A percentile compares a stretch with the other conserved stretches of the same genome.
Evolutionary conservation across 2,797 vertebrate species (phyloP).

Genomic region (Poecilia wingei): DNA sequence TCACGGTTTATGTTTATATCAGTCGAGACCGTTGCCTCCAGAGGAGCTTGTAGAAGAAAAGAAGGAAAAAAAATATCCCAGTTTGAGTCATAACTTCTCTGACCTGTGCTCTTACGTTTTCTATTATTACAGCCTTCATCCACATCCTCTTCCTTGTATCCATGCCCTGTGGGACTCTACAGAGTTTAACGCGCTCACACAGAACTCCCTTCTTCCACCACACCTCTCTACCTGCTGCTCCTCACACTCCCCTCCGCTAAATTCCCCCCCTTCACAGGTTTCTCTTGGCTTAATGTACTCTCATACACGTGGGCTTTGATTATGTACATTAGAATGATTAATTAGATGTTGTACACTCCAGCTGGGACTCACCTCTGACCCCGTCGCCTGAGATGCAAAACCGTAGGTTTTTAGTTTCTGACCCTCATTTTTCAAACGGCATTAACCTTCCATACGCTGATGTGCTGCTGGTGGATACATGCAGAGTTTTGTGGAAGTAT

Average conservation of each 20-base stretch:
- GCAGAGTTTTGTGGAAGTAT: background rate
- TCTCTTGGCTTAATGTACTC: constrained; percentile 44
- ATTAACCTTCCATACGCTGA: constrained; percentile 24
- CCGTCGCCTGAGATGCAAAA: constrained; percentile 19
- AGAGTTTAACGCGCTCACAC: constrained; percentile 53
- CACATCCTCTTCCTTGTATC: constrained; percentile 47
- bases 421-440: constrained; percentile 22
- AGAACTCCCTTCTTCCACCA: constrained; percentile 50
- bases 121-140: constrained; percentile 55
- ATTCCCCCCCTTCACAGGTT: constrained; percentile 45
- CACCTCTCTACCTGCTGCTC: constrained; percentile 48
- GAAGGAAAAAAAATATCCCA: constrained; percentile 36
- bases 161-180: constrained; percentile 51
- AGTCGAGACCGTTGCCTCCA: constrained; percentile 39
- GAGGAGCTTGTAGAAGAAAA: constrained; percentile 25
- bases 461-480: background rate
- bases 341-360: constrained; percentile 59
- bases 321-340: constrained; percentile 57
- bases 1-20: constrained; percentile 51
- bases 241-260: constrained; percentile 7
- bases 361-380: constrained; percentile 33
- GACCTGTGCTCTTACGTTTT: constrained; percentile 52
- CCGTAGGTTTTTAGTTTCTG: constrained; percentile 28
- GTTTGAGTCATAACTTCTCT: constrained; percentile 59
- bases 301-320: constrained; percentile 64